Percentiles rank a stretch among this genome's conserved stretches.
Evolutionary conservation across 1,140 invertebrate genomes (phyloP).

Genomic region (Drosophila sucinea): DNA sequence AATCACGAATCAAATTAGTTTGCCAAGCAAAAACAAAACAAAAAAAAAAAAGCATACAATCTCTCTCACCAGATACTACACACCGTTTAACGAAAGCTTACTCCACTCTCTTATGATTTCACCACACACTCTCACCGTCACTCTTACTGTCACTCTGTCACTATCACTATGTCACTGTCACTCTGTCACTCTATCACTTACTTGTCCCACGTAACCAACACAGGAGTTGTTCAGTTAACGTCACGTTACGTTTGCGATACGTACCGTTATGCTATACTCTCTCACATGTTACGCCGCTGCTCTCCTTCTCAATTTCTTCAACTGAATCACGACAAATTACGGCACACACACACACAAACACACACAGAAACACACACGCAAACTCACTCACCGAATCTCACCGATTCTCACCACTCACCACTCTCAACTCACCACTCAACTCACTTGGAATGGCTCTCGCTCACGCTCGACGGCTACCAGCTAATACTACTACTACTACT

Average conservation of each 20-base stretch:
- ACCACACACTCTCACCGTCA: constrained; percentile 27
- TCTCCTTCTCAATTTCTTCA: constrained; percentile 30
- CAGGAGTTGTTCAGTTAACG: constrained; percentile 30
- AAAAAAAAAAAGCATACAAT: constrained; percentile 8
- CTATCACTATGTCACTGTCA: constrained; percentile 27
- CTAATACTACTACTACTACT: not conserved
- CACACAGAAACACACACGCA: not conserved
- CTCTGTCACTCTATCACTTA: constrained; percentile 26
- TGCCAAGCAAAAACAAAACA: constrained; percentile 9
- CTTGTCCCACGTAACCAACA: constrained; percentile 6
- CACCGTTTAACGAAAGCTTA: constrained; percentile 13
- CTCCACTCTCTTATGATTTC: constrained; percentile 25
- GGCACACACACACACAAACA: not conserved
- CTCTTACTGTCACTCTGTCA: constrained; percentile 48
- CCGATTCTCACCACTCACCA: not conserved
- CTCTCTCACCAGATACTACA: constrained; percentile 38
- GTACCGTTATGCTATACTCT: constrained; percentile 26
- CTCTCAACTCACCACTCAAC: not conserved
- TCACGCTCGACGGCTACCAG: constrained; percentile 19
- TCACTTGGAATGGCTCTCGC: constrained; percentile 19
- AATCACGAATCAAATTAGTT: constrained; percentile 44
- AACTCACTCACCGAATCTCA: not conserved
- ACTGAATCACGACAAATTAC: constrained; percentile 46
- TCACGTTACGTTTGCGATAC: constrained; percentile 1
- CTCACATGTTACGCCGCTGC: constrained; percentile 20